Evolutionary conservation across 1,140 invertebrate species (phyloP).

Genomic region (Cryptotermes secundus): DNA sequence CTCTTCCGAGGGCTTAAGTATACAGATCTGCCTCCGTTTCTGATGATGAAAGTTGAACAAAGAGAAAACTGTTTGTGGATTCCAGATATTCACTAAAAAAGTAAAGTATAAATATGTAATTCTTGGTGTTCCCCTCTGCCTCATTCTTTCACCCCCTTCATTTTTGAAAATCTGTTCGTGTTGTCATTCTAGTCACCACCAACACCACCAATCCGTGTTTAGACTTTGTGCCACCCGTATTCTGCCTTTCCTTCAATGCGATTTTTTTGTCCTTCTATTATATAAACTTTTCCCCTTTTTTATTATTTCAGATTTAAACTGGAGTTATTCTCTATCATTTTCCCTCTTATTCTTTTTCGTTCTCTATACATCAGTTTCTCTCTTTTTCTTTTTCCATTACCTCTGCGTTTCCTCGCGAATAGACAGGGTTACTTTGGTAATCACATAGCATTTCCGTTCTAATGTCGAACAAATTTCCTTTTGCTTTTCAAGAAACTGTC

Average conservation of each 20-base stretch:
- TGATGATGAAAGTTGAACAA: constrained; percentile 11
- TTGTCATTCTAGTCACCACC: neutral
- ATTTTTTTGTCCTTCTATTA: constrained; percentile 1
- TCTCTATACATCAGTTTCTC: neutral
- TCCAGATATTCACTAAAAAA: neutral
- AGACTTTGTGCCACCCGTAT: neutral
- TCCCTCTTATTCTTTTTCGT: neutral
- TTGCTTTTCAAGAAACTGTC: constrained; percentile 13
- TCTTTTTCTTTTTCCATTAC: constrained; percentile 1
- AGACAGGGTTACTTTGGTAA: constrained; percentile 7
- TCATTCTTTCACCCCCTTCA: neutral
- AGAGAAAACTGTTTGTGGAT: neutral
- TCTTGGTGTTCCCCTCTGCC: neutral
- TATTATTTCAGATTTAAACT: constrained; percentile 10
- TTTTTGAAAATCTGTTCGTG: neutral
- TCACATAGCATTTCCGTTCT: constrained; percentile 16
- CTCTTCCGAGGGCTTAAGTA: neutral
- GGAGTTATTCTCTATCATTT: neutral
- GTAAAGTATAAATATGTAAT: constrained; percentile 8
- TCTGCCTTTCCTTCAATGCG: neutral
- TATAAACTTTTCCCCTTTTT: neutral
- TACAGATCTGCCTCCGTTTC: neutral
- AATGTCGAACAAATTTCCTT: constrained; percentile 12
- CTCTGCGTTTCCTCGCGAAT: neutral
- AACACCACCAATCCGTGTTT: neutral